phyloP scores from a whole-genome alignment of 2,888 invertebrate species.

The Sicus ferrugineus region DNA sequence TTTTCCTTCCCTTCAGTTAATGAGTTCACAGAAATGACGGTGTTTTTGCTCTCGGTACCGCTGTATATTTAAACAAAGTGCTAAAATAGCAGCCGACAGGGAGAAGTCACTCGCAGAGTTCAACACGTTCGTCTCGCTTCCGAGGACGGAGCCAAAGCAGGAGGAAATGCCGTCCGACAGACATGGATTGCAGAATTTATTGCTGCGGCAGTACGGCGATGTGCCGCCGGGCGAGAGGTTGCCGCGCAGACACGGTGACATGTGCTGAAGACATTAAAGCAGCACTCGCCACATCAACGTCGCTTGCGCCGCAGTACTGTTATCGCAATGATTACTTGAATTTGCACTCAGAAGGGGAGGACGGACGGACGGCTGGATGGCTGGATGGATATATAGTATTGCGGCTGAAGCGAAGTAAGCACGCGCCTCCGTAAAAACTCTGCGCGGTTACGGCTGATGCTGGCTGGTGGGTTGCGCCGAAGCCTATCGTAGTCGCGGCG shows the following conservation, averaged over 20 bases:
- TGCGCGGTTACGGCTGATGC: not conserved
- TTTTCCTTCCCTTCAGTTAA: no score
- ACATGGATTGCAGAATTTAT: constrained; percentile 35
- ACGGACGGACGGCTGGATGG: not conserved
- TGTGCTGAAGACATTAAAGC: constrained; percentile 40
- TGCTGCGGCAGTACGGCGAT: constrained; percentile 31
- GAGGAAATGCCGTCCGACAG: constrained; percentile 3
- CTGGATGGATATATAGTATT: not conserved
- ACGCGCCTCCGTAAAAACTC: constrained; percentile 2
- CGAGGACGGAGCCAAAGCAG: not conserved
- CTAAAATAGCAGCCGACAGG: constrained; percentile 23
- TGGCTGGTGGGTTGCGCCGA: not conserved
- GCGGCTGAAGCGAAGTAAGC: constrained; percentile 10
- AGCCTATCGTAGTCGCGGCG: not conserved
- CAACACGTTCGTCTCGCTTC: constrained; percentile 11
- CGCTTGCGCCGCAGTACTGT: constrained; percentile 1
- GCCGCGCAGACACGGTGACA: constrained; percentile 35
- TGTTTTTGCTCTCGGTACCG: not conserved
- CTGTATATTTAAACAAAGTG: not conserved
- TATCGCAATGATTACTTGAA: constrained; percentile 15
- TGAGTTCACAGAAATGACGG: no score
- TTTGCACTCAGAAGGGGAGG: not conserved
- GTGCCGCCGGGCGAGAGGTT: constrained; percentile 28
- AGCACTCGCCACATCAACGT: constrained; percentile 12
- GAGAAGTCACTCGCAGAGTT: constrained; percentile 23